Base-by-base conservation (phyloP, 2,113 vertebrate species). In the Grallaria varia region DNA sequence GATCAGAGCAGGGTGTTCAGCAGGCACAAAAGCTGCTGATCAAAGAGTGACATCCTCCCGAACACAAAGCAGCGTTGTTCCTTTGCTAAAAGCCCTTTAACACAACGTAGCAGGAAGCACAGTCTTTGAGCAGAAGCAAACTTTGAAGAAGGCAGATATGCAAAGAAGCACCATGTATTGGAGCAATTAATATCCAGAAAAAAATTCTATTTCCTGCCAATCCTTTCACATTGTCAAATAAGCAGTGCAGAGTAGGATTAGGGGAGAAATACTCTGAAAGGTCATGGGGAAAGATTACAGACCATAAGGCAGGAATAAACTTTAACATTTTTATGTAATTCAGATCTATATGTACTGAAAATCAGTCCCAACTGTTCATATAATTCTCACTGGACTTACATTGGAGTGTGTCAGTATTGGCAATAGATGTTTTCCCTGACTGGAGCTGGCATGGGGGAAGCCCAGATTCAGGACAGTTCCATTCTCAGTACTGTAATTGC, bases 61-160 rank as follows among this genome's bases (percentile, higher is more conserved):
- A 45, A 56, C 75, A 42, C 37, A 0, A 0, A 81, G 69, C 2
- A 0, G 40, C 1, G 0, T 12, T 1, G 0, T 24, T 81, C 49
- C 71, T 75, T 37, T 63, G 44, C 80, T 91, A 82, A 89, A 84
- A 95, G 80, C 81, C 75, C 35, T 84, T 95, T 73, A 87, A 90
- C 45, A 39, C 47, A 47, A 42, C 44, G 20, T 9, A 82, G 74
- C 44, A 58, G 84, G 62, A 93, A 84, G 58, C 31, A 39, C 2
- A 4, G 10, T 5, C 84, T 74, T 73, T 27, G 50, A 92, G 87
- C 60, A 13, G 55, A 28, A 93, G 64, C 1, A 2, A 82, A 44
- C 74, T 92, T 89, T 67, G 90, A 96, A 96, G 76, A 39, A 18
- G 8, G 42, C 12, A 74, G 63, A 40, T 1, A 2, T 27, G 31